Percentiles rank a stretch among this genome's conserved stretches.
These are phyloP conservation scores for Alectoris magna DNA, from an alignment of 2,797 vertebrate species.

Conservation along the genomic window DNA sequence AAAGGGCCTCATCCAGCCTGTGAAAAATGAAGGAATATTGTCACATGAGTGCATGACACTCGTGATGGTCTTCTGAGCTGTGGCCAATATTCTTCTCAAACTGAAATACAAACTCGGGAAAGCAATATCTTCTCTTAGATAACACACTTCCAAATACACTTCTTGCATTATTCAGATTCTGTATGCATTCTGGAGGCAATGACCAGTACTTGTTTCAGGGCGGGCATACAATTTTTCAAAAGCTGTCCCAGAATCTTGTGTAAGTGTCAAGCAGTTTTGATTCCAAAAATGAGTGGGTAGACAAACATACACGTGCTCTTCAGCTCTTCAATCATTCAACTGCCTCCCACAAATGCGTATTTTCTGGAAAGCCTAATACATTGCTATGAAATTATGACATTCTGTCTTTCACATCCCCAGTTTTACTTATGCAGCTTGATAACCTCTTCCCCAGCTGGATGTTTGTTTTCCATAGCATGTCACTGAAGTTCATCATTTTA, in stretches of 20 bases:
- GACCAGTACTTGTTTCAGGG: background rate
- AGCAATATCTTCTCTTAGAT: background rate
- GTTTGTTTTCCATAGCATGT: background rate
- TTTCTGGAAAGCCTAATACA: background rate
- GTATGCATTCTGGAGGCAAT: background rate
- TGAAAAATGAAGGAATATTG: rapidly evolving
- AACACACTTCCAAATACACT: background rate
- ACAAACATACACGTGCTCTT: background rate
- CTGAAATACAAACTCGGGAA: background rate
- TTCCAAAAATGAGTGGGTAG: background rate
- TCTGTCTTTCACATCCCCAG: background rate
- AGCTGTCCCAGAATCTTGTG: background rate
- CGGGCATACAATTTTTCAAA: background rate
- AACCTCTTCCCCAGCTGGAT: background rate
- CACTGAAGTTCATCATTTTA: background rate
- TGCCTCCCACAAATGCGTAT: background rate
- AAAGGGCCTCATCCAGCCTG: no score
- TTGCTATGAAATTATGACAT: background rate
- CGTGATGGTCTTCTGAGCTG: background rate
- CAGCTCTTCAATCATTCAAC: background rate
- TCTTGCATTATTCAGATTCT: background rate
- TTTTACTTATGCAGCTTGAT: background rate
- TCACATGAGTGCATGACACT: rapidly evolving
- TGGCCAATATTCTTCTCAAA: background rate
- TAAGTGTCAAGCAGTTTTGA: background rate